Evolutionary conservation across 2,888 invertebrate species (phyloP), one percentile per base, ranked within the genome.

Genomic region (Phortica okadai): DNA sequence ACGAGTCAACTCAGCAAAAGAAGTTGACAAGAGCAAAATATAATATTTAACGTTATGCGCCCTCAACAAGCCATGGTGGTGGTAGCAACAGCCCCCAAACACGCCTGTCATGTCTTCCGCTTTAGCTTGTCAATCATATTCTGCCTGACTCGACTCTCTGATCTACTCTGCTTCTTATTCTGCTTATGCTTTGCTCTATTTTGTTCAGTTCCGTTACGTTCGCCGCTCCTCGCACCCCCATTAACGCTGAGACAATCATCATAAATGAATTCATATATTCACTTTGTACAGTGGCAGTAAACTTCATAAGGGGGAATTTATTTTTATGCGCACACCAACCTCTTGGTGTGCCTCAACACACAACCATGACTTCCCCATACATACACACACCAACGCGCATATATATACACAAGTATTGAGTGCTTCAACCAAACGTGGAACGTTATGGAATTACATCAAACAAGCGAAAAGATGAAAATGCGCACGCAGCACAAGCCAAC

Each of bases 231-330:
- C 33, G 33, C 33, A 33, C 33, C 50, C 2, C 50, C 50, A 50
- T 8, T 14, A 6, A 50, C 50, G 50, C 50, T 50, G 64, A 72
- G 76, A 64, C 76, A 73, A 76, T 76, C 72, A 76, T 73, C 72
- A 76, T 64, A 76, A 76, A 76, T 76, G 64, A 76, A 76, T 76
- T 76, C 59, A 73, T 73, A 66, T 72, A 76, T 76, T 76, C 76
- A 70, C 75, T 62, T 70, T 56, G 75, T 59, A 59, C n/a, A 41
- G 54, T 25, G 25, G 14, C 16, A 16, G 8, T 21, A 42, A 16
- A 44, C n/a, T 66, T 8, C 25, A 11, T 66, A 8, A 41, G 33
- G 33, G 33, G 2, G 33, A 1, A 5, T 33, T 1, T 2, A 33
- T 33, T 33, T 33, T 33, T 33, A 33, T 33, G 33, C 33, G 33